Evolutionary conservation across 1,140 invertebrate species (phyloP).

Genomic region (Zaprionus camerounensis): DNA sequence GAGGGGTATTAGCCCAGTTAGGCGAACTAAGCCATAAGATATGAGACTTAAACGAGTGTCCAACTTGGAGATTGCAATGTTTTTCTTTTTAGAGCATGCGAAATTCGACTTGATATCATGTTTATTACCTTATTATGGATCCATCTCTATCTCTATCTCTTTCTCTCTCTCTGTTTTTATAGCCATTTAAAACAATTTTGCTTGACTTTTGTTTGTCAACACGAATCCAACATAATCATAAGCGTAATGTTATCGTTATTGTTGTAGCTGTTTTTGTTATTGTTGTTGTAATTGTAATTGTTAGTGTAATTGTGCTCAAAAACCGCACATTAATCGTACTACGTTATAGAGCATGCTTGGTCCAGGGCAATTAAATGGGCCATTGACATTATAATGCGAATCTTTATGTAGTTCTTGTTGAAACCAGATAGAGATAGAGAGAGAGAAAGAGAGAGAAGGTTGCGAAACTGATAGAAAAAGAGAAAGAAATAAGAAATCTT

Average conservation of each 20-base stretch:
- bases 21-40: neutral
- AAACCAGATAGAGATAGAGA: no score
- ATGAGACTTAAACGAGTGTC: neutral
- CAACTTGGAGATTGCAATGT: slow-evolving; percentile 5
- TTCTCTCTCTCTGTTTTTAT: neutral
- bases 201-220: slow-evolving; percentile 30
- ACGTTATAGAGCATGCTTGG: slow-evolving; percentile 17
- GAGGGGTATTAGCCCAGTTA: slow-evolving; percentile 35
- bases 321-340: slow-evolving; percentile 22
- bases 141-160: neutral
- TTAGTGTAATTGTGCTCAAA: slow-evolving; percentile 31
- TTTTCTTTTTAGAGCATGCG: slow-evolving; percentile 17
- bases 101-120: slow-evolving; percentile 27
- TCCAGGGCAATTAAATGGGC: slow-evolving; percentile 37
- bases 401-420: neutral
- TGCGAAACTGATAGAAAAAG: neutral
- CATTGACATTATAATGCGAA: slow-evolving; percentile 26
- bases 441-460: no score
- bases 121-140: slow-evolving; percentile 26
- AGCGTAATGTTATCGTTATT: neutral
- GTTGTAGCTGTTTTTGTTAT: neutral
- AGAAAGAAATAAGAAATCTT: neutral
- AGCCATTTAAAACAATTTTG: slow-evolving; percentile 40
- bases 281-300: slow-evolving; percentile 20
- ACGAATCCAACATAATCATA: slow-evolving; percentile 24